Evolutionary conservation across 2,797 vertebrate genomes (phyloP).

Genomic region (Rhadinocentrus ornatus): DNA sequence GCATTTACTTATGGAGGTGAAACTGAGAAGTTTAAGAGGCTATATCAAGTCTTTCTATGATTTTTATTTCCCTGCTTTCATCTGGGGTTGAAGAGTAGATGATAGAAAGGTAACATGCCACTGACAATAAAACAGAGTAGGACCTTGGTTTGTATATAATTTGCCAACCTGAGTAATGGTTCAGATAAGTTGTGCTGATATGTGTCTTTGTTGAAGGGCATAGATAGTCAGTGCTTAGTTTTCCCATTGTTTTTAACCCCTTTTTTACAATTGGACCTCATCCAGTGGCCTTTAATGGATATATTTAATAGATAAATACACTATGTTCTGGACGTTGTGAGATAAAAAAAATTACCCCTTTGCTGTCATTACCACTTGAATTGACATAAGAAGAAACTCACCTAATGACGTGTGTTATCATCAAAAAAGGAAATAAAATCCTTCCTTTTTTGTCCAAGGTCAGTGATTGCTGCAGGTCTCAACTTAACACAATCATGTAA

Average conservation of each 20-base stretch:
- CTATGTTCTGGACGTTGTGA: constrained; percentile 31
- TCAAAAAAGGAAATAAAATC: constrained; percentile 49
- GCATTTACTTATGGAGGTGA: constrained; percentile 41
- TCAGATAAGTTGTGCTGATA: constrained; percentile 23
- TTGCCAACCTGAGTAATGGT: constrained; percentile 6
- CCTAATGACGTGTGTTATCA: constrained; percentile 67
- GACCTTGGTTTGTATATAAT: neutral
- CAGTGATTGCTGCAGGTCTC: constrained; percentile 49
- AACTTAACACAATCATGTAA: constrained; percentile 48
- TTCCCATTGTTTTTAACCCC: constrained; percentile 22
- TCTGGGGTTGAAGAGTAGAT: constrained; percentile 3
- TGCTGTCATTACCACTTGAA: constrained; percentile 43
- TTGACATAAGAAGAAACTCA: constrained; percentile 51
- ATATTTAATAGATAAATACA: neutral
- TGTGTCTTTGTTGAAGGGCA: constrained; percentile 40
- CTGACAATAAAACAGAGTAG: neutral
- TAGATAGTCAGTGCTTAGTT: constrained; percentile 24
- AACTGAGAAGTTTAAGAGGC: constrained; percentile 17
- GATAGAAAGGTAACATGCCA: neutral
- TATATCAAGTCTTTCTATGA: constrained; percentile 26
- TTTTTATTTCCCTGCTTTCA: constrained; percentile 34
- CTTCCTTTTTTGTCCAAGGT: constrained; percentile 60
- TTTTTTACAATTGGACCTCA: constrained; percentile 39
- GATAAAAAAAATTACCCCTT: constrained; percentile 56
- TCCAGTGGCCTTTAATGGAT: constrained; percentile 41